phyloP scores from a whole-genome alignment of 2,797 vertebrate genomes.

The Sebastes kiyomatsui region DNA sequence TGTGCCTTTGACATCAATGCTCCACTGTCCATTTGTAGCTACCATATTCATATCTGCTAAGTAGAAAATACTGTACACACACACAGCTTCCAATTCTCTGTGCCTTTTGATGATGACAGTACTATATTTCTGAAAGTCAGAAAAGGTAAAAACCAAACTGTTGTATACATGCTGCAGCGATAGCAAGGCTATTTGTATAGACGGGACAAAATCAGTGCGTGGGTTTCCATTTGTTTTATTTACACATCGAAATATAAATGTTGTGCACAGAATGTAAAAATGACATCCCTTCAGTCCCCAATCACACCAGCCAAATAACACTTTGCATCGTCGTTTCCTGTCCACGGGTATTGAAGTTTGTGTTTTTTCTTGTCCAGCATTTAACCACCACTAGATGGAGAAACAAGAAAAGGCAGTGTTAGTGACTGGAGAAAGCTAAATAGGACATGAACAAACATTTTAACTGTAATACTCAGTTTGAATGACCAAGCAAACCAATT shows the following conservation, averaged over 20 bases:
- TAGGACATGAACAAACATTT: too few species aligned
- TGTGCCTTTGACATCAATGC: constrained; percentile 34
- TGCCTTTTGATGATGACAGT: constrained; percentile 28
- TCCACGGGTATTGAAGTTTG: constrained; percentile 20
- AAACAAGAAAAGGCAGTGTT: background rate
- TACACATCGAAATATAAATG: constrained; percentile 78
- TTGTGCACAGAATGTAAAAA: constrained; percentile 74
- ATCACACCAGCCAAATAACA: constrained; percentile 42
- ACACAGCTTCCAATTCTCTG: background rate
- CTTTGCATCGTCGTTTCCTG: constrained; percentile 6
- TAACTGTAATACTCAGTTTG: too few species aligned
- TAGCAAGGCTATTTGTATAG: background rate
- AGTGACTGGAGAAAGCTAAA: background rate
- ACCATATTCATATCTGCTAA: background rate
- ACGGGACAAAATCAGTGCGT: background rate
- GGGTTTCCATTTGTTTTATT: constrained; percentile 69
- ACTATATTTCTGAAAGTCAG: background rate
- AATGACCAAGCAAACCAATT: too few species aligned
- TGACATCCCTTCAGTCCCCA: constrained; percentile 41
- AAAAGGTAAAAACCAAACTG: background rate
- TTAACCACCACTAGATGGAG: constrained; percentile 79
- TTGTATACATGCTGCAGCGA: background rate
- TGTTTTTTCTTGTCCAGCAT: constrained; percentile 2
- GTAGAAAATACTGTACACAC: background rate
- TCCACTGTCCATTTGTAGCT: background rate